Evolutionary conservation across 2,113 vertebrate genomes (phyloP).

Genomic region (Globicephala melas): DNA sequence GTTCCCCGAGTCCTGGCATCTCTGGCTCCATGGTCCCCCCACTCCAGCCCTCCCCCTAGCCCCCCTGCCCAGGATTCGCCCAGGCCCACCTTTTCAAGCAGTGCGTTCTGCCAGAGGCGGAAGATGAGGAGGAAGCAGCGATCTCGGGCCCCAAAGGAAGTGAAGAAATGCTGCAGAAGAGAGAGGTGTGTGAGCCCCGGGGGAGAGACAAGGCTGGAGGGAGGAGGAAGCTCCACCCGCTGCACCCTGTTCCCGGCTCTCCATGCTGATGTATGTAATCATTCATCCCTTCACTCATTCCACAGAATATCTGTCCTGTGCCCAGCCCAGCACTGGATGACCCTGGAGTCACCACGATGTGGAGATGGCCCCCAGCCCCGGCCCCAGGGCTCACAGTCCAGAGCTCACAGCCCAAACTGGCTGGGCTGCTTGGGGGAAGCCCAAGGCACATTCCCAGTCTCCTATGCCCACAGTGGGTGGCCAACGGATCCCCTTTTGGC

Average conservation of each 20-base stretch:
- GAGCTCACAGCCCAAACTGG: background rate
- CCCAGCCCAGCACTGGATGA: background rate
- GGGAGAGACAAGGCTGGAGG: background rate
- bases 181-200: background rate
- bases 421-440: accelerated
- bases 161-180: slow-evolving; percentile 89
- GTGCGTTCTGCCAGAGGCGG: slow-evolving; percentile 92
- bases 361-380: background rate
- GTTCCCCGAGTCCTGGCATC: background rate
- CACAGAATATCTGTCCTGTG: background rate
- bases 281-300: background rate
- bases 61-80: accelerated
- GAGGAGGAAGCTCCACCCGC: too few relatives aligned
- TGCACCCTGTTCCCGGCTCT: background rate
- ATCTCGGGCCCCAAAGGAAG: slow-evolving; percentile 92
- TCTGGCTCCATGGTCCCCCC: background rate
- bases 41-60: accelerated
- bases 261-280: background rate
- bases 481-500: background rate
- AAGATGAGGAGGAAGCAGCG: slow-evolving; percentile 94
- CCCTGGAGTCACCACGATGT: background rate
- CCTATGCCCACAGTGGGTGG: background rate
- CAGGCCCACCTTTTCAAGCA: slow-evolving; percentile 89
- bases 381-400: background rate
- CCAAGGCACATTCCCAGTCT: background rate